Conservation (phyloP, 2,797 vertebrate species). For the Sparus aurata region DNA sequence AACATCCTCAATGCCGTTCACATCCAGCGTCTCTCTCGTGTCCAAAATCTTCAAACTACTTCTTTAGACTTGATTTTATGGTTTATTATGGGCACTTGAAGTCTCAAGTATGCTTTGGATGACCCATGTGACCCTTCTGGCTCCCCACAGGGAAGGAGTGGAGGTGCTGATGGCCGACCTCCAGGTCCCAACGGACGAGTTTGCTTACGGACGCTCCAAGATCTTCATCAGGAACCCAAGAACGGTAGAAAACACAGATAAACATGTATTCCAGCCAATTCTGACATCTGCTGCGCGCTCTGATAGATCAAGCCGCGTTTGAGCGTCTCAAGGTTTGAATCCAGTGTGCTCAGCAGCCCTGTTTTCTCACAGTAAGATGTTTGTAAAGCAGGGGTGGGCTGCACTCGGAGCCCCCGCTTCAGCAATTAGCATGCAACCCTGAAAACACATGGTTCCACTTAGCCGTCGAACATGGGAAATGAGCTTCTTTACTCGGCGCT, state of each 20-base stretch:
- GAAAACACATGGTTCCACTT: conserved; percentile 85
- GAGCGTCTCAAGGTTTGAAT: conserved; percentile 35
- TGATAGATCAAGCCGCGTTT: conserved; percentile 27
- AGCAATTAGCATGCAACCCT: conserved; percentile 79
- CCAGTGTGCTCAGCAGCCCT: conserved; percentile 34
- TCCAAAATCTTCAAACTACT: not conserved
- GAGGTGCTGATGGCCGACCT: conserved; percentile 93
- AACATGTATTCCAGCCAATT: not conserved
- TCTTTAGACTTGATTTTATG: conserved; percentile 5
- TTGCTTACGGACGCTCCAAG: conserved; percentile 95
- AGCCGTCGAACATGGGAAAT: conserved; percentile 81
- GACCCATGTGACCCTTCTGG: conserved; percentile 47
- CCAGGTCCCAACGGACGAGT: conserved; percentile 92
- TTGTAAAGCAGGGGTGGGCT: conserved; percentile 75
- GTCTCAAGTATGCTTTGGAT: conserved; percentile 26
- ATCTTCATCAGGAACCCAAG: conserved; percentile 99
- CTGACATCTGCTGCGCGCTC: conserved; percentile 34
- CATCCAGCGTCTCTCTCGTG: not conserved
- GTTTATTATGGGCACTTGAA: conserved; percentile 31
- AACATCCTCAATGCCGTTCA: not conserved
- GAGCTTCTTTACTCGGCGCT: conserved; percentile 61
- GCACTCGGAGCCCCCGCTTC: conserved; percentile 62
- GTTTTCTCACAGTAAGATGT: conserved; percentile 74
- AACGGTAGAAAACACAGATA: conserved; percentile 86
- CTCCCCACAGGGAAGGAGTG: conserved; percentile 90